Evolutionary conservation across 2,888 invertebrate species (phyloP), one percentile per base, ranked within the genome.

Genomic region (Platerodrilus igneus): DNA sequence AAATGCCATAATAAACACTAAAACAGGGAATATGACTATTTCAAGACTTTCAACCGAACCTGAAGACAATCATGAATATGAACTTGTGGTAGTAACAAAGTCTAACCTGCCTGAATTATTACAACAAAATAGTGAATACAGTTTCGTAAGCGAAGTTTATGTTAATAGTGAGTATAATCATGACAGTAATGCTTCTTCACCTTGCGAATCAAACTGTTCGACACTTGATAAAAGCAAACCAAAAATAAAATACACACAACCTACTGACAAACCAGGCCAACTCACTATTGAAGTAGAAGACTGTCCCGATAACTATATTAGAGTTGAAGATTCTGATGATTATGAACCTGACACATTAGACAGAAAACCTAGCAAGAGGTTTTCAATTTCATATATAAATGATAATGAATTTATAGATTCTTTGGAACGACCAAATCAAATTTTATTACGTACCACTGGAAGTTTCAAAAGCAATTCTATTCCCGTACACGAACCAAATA

Each of bases 321-420:
- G 76, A 56, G 81, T 84, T 30, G 78, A 85, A 38, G 89, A 89
- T 57, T 86, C 86, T 2, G 86, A 86, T 54, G 81, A 80, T 36
- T 90, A 87, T 55, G 90, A 90, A 63, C 88, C 89, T 0, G 89
- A 90, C 51, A 90, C 90, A 0, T 70, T 90, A 37, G 90, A 90
- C 57, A 73, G 89, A 15, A 88, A 88, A 59, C 80, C 83, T 25
- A 77, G 72, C 62, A 78, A 39, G 31, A 22, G 27, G 19, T 29
- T 16, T 13, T 27, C 28, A 13, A 16, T 15, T 26, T 10, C 13
- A 9, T n/a, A 10, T 8, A n/a, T 22, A 9, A 42, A 38, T 10
- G 19, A 28, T 10, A 34, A 28, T 7, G 37, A 34, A 9, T 77
- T 69, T 59, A 66, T 74, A 2, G 77, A 77, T 55, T 77, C 78